Base-by-base conservation (phyloP, 2,113 vertebrate species). In the Melanocharis versteri region DNA sequence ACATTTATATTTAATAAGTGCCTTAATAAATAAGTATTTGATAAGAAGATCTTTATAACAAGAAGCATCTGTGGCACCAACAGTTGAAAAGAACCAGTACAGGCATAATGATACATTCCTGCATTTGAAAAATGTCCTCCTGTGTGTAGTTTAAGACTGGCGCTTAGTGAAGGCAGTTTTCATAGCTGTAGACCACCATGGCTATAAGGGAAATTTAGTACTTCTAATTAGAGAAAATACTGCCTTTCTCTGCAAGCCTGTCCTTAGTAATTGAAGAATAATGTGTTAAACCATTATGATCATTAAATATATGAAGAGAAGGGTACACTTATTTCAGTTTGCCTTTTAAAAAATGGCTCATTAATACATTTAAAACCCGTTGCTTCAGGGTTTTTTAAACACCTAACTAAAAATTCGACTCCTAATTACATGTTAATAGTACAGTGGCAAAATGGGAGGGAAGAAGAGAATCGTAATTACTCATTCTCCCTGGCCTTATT, bases 341-440 rank as follows among this genome's bases (percentile, higher is more conserved):
- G 60, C 51, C 56, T 94, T 93, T 84, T 56, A 79, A 95, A 91
- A 93, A 92, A 88, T 82, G 64, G 13, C 39, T 94, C 83, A 57
- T 87, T 92, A 95, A 92, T 92, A 93, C n/a, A 94, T 92, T 93
- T 90, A 79, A 95, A 95, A 71, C 22, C 64, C 79, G 75, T 66
- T 81, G 27, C 89, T 95, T 92, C 76, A 58, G 69, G 92, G 42
- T 71, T 94, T 97, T 96, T 95, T 75, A 64, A 96, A 81, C 53
- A 83, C 89, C 80, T 92, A 82, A 91, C 91, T 89, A 91, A 94
- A 91, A 91, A 93, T 94, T 94, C 92, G 93, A 44, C 17, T 71
- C 50, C 90, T 95, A 92, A 97, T 97, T 96, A 91, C 61, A 89
- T 68, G 93, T 92, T 95, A 96, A 94, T 89, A 94, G 73, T 87